Conservation (phyloP, 2,888 invertebrate genomes). For the Sinotaia quadrata region DNA sequence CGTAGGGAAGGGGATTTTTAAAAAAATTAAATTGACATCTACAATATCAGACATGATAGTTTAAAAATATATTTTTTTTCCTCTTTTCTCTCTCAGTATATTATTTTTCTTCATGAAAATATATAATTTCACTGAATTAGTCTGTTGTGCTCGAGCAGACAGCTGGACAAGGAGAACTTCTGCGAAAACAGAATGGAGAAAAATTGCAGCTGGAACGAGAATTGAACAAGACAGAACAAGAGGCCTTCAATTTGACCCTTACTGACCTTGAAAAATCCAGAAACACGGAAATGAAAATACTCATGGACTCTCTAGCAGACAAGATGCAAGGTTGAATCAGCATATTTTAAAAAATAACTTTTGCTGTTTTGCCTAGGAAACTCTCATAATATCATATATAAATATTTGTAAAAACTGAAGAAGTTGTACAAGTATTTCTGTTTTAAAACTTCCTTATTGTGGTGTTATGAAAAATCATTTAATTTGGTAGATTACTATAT, state of each 20-base stretch:
- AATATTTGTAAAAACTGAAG: not conserved
- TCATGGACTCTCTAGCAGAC: constrained; percentile 53
- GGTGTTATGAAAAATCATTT: too few species aligned
- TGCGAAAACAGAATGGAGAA: constrained; percentile 65
- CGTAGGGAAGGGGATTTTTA: too few species aligned
- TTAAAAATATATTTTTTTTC: too few species aligned
- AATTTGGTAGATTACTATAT: too few species aligned
- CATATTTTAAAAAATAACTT: not conserved
- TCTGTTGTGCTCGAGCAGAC: constrained; percentile 21
- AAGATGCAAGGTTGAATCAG: constrained; percentile 60
- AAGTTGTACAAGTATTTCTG: too few species aligned
- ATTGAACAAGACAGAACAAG: constrained; percentile 59
- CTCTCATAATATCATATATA: not conserved
- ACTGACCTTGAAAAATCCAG: constrained; percentile 55
- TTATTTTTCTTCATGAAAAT: too few species aligned
- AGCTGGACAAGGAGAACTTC: constrained; percentile 50
- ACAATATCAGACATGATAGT: too few species aligned
- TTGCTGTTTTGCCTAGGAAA: not conserved
- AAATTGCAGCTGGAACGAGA: constrained; percentile 61
- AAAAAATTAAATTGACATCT: too few species aligned
- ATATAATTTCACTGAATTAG: too few species aligned
- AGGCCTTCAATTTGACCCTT: constrained; percentile 51
- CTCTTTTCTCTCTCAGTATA: too few species aligned
- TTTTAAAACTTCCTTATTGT: too few species aligned
- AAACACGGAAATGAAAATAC: constrained; percentile 45